Base-by-base conservation (phyloP, 2,113 vertebrate genomes). In the Oryzias curvinotus region DNA sequence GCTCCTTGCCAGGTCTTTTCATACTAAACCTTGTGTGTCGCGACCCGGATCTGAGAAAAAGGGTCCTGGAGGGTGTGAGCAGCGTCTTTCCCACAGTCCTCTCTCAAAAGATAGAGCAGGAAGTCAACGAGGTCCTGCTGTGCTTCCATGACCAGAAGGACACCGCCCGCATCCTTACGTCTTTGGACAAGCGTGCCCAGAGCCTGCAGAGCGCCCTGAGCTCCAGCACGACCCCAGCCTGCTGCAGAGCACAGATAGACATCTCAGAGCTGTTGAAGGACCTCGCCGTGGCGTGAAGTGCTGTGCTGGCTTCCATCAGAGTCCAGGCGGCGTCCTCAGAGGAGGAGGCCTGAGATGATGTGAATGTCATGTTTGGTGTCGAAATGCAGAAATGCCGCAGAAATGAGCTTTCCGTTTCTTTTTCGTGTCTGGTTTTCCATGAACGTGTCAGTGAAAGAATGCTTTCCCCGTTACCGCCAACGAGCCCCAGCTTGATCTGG, bases 11-110 rank as follows among this genome's bases (percentile, higher is more conserved):
- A 99, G 97, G 97, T 28, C 54, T 98, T 48, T 99, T 99, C 18
- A 91, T 98, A 73, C 89, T 99, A 65, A 99, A 99, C 68, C 89
- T 99, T 5, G 97, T 96, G 65, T 98, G 97, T 73, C 95, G 97
- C 0, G 94, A 99, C 8, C 1, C 86, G 0, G 62, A 0, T 53
- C 78, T 98, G 64, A 96, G 93, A 87, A 90, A 91, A 4, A 87
- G 87, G 0, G 93, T 97, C 72, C 67, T 96, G 74, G 89, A 87
- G n/a, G 72, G 87, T 4, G 86, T 98, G 57, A 91, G 84, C 41
- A 77, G 73, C 0, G 76, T 91, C 26, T 98, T 99, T 69, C 92
- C 95, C 0, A 85, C 90, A 23, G 91, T 98, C 49, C 92, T 96
- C 1, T 68, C 83, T 0, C 85, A 92, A 62, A 85, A 45, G 58